These are phyloP conservation scores for Sphaeridia pumilis DNA, from an alignment of 2,888 invertebrate genomes.

Conservation along the genomic window DNA sequence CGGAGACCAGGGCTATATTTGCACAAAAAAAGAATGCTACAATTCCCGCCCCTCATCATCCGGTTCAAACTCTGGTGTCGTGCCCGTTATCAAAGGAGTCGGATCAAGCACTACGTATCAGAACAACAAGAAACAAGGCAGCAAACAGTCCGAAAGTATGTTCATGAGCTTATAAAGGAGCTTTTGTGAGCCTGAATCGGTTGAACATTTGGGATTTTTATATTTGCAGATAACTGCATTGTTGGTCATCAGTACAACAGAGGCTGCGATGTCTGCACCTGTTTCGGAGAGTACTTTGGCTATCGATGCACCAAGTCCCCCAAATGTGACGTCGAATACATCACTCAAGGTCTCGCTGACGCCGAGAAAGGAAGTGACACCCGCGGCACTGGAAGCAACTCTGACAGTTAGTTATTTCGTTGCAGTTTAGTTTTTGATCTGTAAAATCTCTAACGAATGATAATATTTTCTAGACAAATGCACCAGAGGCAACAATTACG, in stretches of 20 bases:
- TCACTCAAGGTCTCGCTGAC: not conserved
- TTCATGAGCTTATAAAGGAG: too few species aligned
- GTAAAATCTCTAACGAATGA: too few species aligned
- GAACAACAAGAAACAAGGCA: too few species aligned
- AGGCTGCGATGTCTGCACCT: conserved; percentile 13
- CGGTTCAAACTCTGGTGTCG: not conserved
- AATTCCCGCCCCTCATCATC: not conserved
- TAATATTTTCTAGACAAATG: conserved; percentile 4
- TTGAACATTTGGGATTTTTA: not conserved
- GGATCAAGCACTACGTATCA: too few species aligned
- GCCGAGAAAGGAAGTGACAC: not conserved
- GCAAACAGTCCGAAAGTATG: too few species aligned
- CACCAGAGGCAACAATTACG: conserved; percentile 1
- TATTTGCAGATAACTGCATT: conserved; percentile 7
- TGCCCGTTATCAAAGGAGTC: not conserved
- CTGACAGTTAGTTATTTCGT: not conserved
- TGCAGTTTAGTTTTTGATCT: not conserved
- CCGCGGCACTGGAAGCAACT: not conserved
- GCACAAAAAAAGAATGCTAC: conserved; percentile 11
- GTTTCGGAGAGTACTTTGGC: conserved; percentile 13
- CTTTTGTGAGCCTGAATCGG: not conserved
- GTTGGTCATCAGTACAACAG: conserved; percentile 10
- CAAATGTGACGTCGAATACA: not conserved
- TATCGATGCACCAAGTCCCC: conserved; percentile 5
- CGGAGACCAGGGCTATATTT: conserved; percentile 11